Percentiles rank a stretch among this genome's conserved stretches.
These are phyloP conservation scores for Paguma larvata DNA, from an alignment of 2,797 vertebrate genomes.

Conservation along the genomic window DNA sequence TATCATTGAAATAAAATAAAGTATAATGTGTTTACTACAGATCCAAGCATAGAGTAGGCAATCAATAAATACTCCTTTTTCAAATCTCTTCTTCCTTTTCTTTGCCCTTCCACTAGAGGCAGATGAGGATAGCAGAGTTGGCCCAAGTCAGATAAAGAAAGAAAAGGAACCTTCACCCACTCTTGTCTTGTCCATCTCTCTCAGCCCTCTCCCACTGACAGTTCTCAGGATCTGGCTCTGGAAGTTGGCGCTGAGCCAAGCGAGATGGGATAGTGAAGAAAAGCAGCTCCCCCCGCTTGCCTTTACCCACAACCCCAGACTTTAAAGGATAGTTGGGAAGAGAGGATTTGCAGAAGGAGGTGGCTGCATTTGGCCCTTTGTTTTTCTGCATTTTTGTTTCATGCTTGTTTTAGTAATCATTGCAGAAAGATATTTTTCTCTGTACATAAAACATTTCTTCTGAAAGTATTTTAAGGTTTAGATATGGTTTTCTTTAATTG, in stretches of 20 bases:
- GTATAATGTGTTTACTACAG: neutral
- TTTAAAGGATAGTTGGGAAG: neutral
- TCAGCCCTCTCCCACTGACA: neutral
- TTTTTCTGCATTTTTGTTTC: conserved; percentile 65
- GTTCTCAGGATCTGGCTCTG: neutral
- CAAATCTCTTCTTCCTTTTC: conserved; percentile 30
- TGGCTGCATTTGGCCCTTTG: neutral
- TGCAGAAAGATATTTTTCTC: conserved; percentile 55
- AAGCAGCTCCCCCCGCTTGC: neutral
- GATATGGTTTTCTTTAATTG: conserved; percentile 53
- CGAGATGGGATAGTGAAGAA: neutral
- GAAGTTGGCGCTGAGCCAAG: neutral
- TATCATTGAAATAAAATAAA: conserved; percentile 41
- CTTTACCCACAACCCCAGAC: neutral
- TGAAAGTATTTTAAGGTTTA: conserved; percentile 65
- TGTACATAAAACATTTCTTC: conserved; percentile 47
- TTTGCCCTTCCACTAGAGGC: neutral
- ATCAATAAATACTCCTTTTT: neutral
- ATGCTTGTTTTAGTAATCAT: conserved; percentile 54
- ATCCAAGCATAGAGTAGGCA: neutral
- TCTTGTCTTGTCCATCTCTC: neutral
- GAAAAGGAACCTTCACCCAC: neutral
- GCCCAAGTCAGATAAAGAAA: neutral
- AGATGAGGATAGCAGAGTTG: neutral
- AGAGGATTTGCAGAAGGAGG: neutral